Conservation (phyloP, 2,888 invertebrate genomes). For the Nomada ruficornis region DNA sequence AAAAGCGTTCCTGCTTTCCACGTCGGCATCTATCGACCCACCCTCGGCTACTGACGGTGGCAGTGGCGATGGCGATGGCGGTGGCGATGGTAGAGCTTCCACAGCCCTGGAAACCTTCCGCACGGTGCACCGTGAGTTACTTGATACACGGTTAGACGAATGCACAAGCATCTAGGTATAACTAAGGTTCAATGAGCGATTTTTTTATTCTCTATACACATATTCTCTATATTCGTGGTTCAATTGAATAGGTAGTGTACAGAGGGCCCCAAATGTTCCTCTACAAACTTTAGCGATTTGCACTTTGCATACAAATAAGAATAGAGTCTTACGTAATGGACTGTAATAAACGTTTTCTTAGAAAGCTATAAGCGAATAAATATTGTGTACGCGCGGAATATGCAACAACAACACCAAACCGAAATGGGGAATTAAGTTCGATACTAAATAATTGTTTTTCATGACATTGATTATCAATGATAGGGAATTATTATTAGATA, state of each 20-base stretch:
- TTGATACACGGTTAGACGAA: constrained; percentile 17
- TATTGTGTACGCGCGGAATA: no score
- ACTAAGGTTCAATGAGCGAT: constrained; percentile 22
- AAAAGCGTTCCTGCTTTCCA: constrained; percentile 67
- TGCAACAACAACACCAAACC: no score
- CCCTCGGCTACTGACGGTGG: constrained; percentile 57
- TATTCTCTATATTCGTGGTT: background rate
- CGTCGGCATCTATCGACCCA: constrained; percentile 82
- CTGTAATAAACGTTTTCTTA: no score
- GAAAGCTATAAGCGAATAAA: no score
- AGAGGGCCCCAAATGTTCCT: no score
- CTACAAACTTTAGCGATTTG: no score
- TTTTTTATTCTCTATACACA: background rate
- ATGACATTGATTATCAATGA: no score
- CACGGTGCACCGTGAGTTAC: constrained; percentile 52
- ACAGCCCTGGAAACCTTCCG: constrained; percentile 77
- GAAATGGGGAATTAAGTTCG: no score
- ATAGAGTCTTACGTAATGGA: no score
- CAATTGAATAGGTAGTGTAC: background rate
- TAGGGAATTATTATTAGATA: no score
- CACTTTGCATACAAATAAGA: no score
- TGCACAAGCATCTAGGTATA: constrained; percentile 13
- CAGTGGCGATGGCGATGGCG: constrained; percentile 18
- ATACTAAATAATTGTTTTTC: no score
- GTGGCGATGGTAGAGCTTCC: constrained; percentile 51